These are phyloP conservation scores for Barbus barbus DNA, from an alignment of 2,113 vertebrate genomes.

Conservation along the genomic window DNA sequence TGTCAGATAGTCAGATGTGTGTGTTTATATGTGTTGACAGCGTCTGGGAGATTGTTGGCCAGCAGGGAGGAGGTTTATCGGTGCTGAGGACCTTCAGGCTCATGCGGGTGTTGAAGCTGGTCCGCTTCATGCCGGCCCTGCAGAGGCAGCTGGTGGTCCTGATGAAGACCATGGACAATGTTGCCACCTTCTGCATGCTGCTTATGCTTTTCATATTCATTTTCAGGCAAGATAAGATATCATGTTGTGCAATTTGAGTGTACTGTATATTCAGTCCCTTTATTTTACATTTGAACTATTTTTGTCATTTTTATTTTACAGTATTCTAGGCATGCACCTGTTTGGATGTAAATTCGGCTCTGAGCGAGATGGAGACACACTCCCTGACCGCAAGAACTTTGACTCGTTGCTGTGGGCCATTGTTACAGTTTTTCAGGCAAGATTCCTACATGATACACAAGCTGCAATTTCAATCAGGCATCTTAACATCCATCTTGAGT, in stretches of 20 bases:
- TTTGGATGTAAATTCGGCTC: conserved; percentile 97
- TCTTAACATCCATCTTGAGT: not conserved
- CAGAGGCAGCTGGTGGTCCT: conserved; percentile 97
- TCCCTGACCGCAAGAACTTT: conserved; percentile 97
- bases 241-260: not conserved
- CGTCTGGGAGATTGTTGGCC: conserved; percentile 97
- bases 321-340: conserved; percentile 98
- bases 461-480: not conserved
- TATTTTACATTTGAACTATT: not conserved
- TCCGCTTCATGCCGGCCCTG: conserved; percentile 97
- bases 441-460: not conserved
- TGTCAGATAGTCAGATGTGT: conserved; percentile 24
- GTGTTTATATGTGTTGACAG: conserved; percentile 68
- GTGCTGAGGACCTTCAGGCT: conserved; percentile 95
- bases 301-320: conserved; percentile 58
- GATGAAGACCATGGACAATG: conserved; percentile 99
- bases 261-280: not conserved
- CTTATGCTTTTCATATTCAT: conserved; percentile 99
- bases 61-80: conserved; percentile 93
- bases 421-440: conserved; percentile 97
- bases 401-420: conserved; percentile 99
- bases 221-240: conserved; percentile 82
- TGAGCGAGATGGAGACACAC: conserved; percentile 88
- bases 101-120: conserved; percentile 96
- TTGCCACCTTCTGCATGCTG: conserved; percentile 98